These are phyloP conservation scores for Orchesellides sinensis DNA, from an alignment of 2,888 invertebrate species.

Conservation along the genomic window DNA sequence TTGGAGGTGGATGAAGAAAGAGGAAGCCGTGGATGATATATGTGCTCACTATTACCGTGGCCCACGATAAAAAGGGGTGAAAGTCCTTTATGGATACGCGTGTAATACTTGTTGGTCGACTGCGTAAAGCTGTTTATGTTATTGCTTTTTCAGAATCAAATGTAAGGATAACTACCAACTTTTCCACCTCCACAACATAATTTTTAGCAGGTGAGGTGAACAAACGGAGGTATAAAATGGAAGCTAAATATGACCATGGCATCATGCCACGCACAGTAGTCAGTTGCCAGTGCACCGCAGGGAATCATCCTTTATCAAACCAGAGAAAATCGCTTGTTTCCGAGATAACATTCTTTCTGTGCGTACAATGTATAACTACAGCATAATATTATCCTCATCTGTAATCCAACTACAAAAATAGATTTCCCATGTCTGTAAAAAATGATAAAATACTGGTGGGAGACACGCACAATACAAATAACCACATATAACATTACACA, in stretches of 20 bases:
- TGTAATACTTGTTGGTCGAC: not conserved
- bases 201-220: too few relatives aligned
- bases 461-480: conserved; percentile 15
- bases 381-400: not conserved
- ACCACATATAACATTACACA: too few relatives aligned
- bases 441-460: not conserved
- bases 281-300: not conserved
- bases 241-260: too few relatives aligned
- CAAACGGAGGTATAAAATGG: too few relatives aligned
- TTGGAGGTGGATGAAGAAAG: too few relatives aligned
- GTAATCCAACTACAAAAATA: not conserved
- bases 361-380: too few relatives aligned
- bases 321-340: conserved; percentile 23
- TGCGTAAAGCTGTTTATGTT: not conserved
- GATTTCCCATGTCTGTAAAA: not conserved
- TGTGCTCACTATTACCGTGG: conserved; percentile 11
- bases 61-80: conserved; percentile 29
- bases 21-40: conserved; percentile 35
- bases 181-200: too few relatives aligned
- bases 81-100: conserved; percentile 19
- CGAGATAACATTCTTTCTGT: not conserved
- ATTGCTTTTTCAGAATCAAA: not conserved
- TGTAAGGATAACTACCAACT: too few relatives aligned
- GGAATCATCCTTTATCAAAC: conserved; percentile 1
- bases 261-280: too few relatives aligned